These are phyloP conservation scores for Andrena praecox DNA, from an alignment of 2,888 invertebrate species.

Conservation along the genomic window DNA sequence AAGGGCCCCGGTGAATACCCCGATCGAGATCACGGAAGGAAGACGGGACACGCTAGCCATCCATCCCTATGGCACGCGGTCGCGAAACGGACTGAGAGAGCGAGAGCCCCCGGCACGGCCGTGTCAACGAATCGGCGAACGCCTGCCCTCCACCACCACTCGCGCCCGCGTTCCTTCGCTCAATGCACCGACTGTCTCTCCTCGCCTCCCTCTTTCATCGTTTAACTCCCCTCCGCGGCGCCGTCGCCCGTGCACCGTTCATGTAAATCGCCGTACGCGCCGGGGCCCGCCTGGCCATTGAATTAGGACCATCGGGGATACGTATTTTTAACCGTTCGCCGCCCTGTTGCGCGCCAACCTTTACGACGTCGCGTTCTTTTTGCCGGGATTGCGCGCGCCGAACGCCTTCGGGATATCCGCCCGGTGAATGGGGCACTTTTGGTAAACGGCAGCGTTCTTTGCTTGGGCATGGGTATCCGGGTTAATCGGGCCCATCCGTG, in stretches of 20 bases:
- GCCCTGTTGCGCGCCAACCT: not conserved
- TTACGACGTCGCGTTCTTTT: constrained; percentile 11
- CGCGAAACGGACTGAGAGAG: constrained; percentile 75
- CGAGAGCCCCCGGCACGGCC: constrained; percentile 50
- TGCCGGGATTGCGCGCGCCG: constrained; percentile 15
- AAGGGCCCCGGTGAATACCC: constrained; percentile 15
- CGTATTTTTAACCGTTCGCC: constrained; percentile 52
- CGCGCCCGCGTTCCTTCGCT: constrained; percentile 36
- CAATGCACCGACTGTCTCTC: constrained; percentile 69
- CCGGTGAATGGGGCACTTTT: no score
- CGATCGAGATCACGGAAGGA: constrained; percentile 37
- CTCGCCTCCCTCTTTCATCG: constrained; percentile 39
- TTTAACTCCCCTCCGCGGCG: no score
- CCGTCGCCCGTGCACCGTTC: constrained; percentile 39
- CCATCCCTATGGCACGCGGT: constrained; percentile 71
- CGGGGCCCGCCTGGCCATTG: constrained; percentile 40
- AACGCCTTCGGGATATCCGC: not conserved
- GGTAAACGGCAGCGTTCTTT: no score
- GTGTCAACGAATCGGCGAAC: constrained; percentile 62
- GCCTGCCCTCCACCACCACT: constrained; percentile 33
- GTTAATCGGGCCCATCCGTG: no score
- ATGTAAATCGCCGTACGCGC: constrained; percentile 46
- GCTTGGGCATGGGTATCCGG: no score
- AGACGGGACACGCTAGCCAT: constrained; percentile 27
- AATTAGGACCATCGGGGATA: constrained; percentile 54